phyloP scores from a whole-genome alignment of 2,113 vertebrate genomes.

The Ploceus nigricollis region DNA sequence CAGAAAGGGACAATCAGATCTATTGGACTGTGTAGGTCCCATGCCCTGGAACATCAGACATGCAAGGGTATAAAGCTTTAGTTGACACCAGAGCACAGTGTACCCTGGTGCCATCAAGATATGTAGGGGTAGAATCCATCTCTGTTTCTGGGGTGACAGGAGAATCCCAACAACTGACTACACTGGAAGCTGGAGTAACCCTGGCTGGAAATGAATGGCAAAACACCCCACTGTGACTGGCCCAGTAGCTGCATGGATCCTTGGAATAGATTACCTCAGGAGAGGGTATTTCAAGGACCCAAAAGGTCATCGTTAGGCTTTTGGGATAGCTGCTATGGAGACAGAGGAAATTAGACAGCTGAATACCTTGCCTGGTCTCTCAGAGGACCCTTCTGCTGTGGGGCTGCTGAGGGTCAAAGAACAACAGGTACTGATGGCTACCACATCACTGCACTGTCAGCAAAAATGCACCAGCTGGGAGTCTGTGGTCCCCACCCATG shows the following conservation, averaged over 20 bases:
- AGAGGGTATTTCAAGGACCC: background rate
- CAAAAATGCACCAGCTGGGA: background rate
- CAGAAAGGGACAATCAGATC: background rate
- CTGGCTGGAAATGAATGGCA: background rate
- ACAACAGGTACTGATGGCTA: accelerated
- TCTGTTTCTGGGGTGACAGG: background rate
- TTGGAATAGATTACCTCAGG: background rate
- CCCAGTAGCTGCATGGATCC: background rate
- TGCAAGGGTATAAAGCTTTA: background rate
- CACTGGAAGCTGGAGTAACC: background rate
- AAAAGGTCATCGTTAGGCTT: background rate
- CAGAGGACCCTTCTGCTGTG: background rate
- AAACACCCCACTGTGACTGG: background rate
- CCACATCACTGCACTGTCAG: background rate
- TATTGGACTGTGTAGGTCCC: background rate
- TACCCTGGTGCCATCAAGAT: too few species aligned
- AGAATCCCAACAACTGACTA: background rate
- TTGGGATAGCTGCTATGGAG: background rate
- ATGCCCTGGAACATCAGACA: background rate
- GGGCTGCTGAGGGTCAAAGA: background rate
- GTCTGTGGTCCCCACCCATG: background rate
- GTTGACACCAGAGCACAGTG: background rate
- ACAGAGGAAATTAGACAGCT: background rate
- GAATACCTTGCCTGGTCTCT: background rate
- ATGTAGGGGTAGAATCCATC: background rate